Conservation (phyloP, 2,113 vertebrate species). For the mouse (Mus musculus) region DNA sequence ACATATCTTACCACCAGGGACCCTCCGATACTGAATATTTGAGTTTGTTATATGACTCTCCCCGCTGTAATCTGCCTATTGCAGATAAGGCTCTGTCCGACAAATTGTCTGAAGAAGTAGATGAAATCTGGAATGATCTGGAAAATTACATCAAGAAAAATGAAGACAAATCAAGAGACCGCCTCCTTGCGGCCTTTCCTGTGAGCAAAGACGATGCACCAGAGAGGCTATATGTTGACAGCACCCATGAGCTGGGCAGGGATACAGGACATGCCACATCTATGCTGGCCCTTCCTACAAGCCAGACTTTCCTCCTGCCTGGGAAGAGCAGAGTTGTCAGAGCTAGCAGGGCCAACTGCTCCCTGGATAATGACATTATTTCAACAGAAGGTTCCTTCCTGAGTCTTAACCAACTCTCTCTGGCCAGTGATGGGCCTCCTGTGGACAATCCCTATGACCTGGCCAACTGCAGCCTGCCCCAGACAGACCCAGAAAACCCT, state of each 20-base stretch:
- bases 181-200: constrained; percentile 95
- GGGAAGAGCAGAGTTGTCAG: constrained; percentile 88
- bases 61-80: constrained; percentile 86
- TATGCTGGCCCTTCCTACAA: constrained; percentile 87
- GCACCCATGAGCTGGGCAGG: constrained; percentile 83
- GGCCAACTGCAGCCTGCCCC: constrained; percentile 85
- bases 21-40: constrained; percentile 86
- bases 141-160: constrained; percentile 99
- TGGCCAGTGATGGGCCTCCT: constrained; percentile 88
- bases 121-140: constrained; percentile 98
- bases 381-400: constrained; percentile 85
- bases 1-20: constrained; percentile 83
- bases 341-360: constrained; percentile 89
- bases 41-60: constrained; percentile 86
- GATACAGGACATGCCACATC: constrained; percentile 84
- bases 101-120: constrained; percentile 94
- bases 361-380: constrained; percentile 86
- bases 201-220: constrained; percentile 90
- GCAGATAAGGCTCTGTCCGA: constrained; percentile 89
- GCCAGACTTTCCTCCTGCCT: constrained; percentile 87
- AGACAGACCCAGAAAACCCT: constrained; percentile 77
- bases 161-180: constrained; percentile 94
- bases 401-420: constrained; percentile 89
- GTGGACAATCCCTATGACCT: constrained; percentile 88
- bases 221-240: constrained; percentile 75